Conservation (phyloP, 2,113 vertebrate genomes). For the Hystrix cristata region DNA sequence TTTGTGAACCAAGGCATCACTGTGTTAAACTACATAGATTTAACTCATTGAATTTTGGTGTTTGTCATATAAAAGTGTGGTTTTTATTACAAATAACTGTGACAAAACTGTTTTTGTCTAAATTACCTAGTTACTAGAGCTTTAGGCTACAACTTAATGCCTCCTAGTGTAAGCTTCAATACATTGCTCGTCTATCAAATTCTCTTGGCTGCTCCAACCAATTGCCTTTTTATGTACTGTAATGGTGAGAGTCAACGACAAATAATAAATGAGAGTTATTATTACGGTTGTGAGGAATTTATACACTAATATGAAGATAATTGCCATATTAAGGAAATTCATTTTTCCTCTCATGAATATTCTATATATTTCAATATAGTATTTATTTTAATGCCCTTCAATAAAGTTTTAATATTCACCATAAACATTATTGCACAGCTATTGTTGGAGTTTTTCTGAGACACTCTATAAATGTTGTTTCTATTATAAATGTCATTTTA, state of each 20-base stretch:
- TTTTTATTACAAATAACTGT: background rate
- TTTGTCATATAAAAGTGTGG: background rate
- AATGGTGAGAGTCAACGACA: background rate
- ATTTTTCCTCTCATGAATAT: background rate
- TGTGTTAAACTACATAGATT: background rate
- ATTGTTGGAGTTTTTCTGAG: conserved; percentile 20
- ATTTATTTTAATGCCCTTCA: background rate
- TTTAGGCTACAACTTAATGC: background rate
- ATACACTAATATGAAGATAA: background rate
- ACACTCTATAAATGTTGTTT: background rate
- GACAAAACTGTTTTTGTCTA: background rate
- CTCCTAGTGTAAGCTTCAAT: background rate
- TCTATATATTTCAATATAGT: background rate
- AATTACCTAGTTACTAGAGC: background rate
- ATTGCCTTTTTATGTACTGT: background rate
- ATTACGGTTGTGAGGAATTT: background rate
- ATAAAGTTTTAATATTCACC: conserved; percentile 38
- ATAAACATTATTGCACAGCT: conserved; percentile 10
- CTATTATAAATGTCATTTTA: background rate
- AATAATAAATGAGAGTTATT: background rate
- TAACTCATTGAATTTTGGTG: background rate
- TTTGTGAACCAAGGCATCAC: background rate
- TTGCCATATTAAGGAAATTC: background rate
- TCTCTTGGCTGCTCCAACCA: background rate
- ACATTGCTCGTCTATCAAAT: background rate